phyloP scores from a whole-genome alignment of 1,140 invertebrate species.

The Eurosta solidaginis region DNA sequence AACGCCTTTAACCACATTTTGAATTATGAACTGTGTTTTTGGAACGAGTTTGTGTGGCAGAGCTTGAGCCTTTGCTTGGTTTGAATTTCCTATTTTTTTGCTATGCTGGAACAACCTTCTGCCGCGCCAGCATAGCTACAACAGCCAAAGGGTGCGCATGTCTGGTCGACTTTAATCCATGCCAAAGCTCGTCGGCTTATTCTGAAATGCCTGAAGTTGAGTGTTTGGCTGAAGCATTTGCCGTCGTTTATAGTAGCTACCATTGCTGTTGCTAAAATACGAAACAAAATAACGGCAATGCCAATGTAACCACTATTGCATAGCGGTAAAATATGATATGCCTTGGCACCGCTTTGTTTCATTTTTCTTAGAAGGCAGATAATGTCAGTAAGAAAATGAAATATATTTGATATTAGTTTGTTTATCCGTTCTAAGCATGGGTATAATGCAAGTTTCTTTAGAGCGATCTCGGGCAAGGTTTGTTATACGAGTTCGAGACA shows the following conservation, averaged over 20 bases:
- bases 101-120: too few relatives aligned
- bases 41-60: not conserved
- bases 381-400: too few relatives aligned
- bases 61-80: too few relatives aligned
- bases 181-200: not conserved
- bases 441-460: too few relatives aligned
- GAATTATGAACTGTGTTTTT: not conserved
- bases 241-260: not conserved
- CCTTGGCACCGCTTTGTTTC: not conserved
- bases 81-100: too few relatives aligned
- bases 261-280: not conserved
- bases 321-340: not conserved
- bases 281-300: not conserved
- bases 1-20: slow-evolving; percentile 20
- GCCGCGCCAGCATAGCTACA: not conserved
- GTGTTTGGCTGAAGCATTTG: not conserved
- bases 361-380: too few relatives aligned
- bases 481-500: too few relatives aligned
- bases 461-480: too few relatives aligned
- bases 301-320: not conserved
- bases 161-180: not conserved
- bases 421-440: too few relatives aligned
- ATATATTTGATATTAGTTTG: too few relatives aligned
- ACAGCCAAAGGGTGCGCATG: slow-evolving; percentile 2
- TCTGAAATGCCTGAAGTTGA: too few relatives aligned